A percentile compares a stretch with the other conserved stretches of the same genome.
Conservation (phyloP, 2,113 vertebrate species). For the Cebus imitator region DNA sequence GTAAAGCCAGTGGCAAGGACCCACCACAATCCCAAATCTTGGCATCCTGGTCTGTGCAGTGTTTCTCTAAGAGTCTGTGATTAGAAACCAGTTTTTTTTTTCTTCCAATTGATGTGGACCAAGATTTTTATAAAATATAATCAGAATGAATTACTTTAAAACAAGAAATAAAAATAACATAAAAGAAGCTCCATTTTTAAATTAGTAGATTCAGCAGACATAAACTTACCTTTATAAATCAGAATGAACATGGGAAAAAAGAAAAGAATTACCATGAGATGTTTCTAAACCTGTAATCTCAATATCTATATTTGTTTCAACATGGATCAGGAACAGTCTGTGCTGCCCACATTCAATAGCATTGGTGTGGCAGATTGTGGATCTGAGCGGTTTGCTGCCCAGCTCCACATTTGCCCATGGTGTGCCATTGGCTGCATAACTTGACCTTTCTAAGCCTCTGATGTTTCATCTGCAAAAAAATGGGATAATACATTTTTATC, state of each 20-base stretch:
- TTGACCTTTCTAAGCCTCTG: not conserved
- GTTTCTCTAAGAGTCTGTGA: not conserved
- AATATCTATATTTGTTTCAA: not conserved
- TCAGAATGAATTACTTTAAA: not conserved
- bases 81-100: not conserved
- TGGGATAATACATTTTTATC: not conserved
- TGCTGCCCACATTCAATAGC: not conserved
- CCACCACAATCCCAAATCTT: not conserved
- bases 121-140: not conserved
- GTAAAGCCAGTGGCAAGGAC: not conserved
- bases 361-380: not conserved
- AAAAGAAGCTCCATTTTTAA: not conserved
- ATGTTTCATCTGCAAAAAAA: not conserved
- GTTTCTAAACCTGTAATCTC: not conserved
- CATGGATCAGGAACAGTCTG: not conserved
- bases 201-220: not conserved
- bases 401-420: not conserved
- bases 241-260: not conserved
- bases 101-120: not conserved
- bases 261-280: not conserved
- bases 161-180: not conserved
- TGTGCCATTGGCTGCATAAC: not conserved
- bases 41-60: not conserved
- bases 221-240: not conserved
- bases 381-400: not conserved